Percentiles rank a stretch among this genome's conserved stretches.
Conservation (phyloP, 2,888 invertebrate species). For the Apodemia zela region DNA sequence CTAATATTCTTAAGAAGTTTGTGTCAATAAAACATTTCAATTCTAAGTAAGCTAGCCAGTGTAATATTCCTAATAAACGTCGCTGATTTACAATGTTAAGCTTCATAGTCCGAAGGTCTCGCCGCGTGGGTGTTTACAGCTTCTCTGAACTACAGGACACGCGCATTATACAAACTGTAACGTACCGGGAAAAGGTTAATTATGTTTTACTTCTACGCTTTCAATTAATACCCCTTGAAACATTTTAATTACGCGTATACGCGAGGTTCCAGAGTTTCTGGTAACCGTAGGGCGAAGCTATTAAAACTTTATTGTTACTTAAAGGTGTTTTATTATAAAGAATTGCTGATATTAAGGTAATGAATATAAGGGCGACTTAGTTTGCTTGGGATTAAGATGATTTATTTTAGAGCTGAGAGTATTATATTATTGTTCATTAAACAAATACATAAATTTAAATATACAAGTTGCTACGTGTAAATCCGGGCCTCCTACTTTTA, state of each 20-base stretch:
- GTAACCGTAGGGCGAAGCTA: constrained; percentile 2
- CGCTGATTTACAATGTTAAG: constrained; percentile 19
- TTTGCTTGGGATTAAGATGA: background rate
- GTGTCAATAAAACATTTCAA: background rate
- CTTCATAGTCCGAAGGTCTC: constrained; percentile 34
- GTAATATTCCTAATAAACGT: constrained; percentile 13
- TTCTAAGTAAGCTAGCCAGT: background rate
- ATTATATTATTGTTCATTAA: too few relatives aligned
- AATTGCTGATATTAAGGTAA: background rate
- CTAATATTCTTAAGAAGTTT: too few relatives aligned
- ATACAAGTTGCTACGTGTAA: too few relatives aligned
- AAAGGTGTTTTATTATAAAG: constrained; percentile 4
- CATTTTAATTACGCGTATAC: constrained; percentile 27
- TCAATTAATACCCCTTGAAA: constrained; percentile 28
- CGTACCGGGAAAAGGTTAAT: constrained; percentile 53
- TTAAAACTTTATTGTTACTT: constrained; percentile 11
- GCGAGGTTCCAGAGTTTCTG: background rate
- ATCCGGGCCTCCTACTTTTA: too few relatives aligned
- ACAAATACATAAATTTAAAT: too few relatives aligned
- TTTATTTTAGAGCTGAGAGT: background rate
- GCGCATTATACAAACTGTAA: constrained; percentile 36
- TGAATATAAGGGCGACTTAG: background rate
- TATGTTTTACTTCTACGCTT: constrained; percentile 43
- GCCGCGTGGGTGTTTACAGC: constrained; percentile 37
- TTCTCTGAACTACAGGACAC: constrained; percentile 36